Percentiles rank a stretch among this genome's conserved stretches.
Conservation (phyloP, 1,140 invertebrate genomes). For the Hypsibius dujardini region DNA sequence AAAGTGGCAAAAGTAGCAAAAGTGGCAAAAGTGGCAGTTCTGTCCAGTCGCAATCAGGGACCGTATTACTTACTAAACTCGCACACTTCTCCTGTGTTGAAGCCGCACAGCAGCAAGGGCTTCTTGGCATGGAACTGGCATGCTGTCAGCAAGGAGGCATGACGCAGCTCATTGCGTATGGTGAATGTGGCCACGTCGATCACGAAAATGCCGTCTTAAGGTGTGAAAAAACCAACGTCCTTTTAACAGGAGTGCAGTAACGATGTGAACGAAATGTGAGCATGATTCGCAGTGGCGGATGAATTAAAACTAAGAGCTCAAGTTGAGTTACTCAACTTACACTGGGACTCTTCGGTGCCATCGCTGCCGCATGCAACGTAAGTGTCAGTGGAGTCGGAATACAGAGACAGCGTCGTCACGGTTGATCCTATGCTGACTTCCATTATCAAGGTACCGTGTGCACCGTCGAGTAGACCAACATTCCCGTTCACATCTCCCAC, state of each 20-base stretch:
- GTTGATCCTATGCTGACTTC: background rate
- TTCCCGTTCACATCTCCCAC: background rate
- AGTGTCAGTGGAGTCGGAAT: background rate
- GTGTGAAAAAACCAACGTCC: no score
- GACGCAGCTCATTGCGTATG: background rate
- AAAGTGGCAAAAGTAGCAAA: no score
- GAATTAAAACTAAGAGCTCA: no score
- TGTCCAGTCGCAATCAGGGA: no score
- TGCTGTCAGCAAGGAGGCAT: background rate
- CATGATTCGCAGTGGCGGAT: no score
- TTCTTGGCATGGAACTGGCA: background rate
- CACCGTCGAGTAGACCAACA: background rate
- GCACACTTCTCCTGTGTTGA: slow-evolving; percentile 8
- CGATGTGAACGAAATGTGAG: no score
- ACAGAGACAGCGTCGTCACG: background rate
- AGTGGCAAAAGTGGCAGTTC: no score
- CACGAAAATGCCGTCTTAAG: slow-evolving; percentile 14
- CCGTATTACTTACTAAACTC: slow-evolving; percentile 15
- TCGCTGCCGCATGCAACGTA: background rate
- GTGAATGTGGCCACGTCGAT: slow-evolving; percentile 15
- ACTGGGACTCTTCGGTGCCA: background rate
- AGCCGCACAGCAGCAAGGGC: background rate
- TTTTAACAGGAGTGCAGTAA: background rate
- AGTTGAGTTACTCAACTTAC: no score
- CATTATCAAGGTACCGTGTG: background rate